Evolutionary conservation across 1,140 invertebrate species (phyloP), one percentile per base, ranked within the genome.

Genomic region (Gryon sp.): DNA sequence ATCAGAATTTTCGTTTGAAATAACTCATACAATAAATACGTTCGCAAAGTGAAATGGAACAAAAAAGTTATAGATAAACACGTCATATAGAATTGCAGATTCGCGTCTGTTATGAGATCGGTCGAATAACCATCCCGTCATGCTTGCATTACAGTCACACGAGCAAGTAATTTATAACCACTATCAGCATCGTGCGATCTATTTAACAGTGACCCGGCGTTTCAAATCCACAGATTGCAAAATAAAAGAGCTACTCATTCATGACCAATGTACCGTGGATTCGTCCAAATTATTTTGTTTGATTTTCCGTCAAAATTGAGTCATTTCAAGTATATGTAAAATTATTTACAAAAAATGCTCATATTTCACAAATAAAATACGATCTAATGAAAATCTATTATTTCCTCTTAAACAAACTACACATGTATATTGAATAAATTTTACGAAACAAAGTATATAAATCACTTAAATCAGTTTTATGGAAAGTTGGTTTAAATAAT

Each of bases 51-150:
- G 62, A 65, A 74, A 74, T 57, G 59, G 34, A 59, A 74, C 53
- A 74, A 65, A 74, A n/a, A 74, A 74, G 70, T 74, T 46, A n/a
- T 22, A 65, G 70, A 74, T 66, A 74, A 74, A 66, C 70, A 66
- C 60, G 70, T 74, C 70, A 74, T 66, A 66, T 50, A 60, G 36
- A 74, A 74, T 66, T 62, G 55, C 46, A 55, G 63, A 65, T 52
- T 68, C 38, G 32, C 38, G 46, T 75, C 48, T 18, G 63, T 63
- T 62, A 48, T 50, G 55, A 62, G 53, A 62, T 50, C 41, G 55
- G 53, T 62, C 48, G 73, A 76, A 76, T 57, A 63, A 52, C 48
- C 73, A 69, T 76, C 48, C 50, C 63, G 57, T 76, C 63, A 76
- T 50, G 63, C 73, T 68, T 43, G 73, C 63, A 69, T 76, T 76